Evolutionary conservation across 2,113 vertebrate species (phyloP).

Genomic region (Nyctibius bracteatus): DNA sequence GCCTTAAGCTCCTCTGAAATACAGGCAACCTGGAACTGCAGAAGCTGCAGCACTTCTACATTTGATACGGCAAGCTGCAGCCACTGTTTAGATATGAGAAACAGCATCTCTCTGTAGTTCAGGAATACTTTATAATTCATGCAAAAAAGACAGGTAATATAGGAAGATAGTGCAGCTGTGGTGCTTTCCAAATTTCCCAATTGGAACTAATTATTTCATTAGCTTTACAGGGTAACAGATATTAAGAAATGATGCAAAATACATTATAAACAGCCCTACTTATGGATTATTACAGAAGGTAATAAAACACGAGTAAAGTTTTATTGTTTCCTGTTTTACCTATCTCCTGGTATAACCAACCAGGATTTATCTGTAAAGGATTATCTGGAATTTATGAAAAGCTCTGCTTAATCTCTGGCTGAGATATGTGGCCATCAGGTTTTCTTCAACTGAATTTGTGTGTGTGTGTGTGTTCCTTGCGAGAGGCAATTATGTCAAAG

Average conservation of each 20-base stretch:
- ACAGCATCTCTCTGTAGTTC: background rate
- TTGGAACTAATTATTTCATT: background rate
- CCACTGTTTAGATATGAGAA: background rate
- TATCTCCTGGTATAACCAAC: background rate
- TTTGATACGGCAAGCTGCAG: background rate
- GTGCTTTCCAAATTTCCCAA: background rate
- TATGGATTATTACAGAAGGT: background rate
- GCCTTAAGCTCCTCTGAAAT: background rate
- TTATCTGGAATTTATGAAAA: constrained; percentile 18
- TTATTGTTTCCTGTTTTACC: constrained; percentile 35
- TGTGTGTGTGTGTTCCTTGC: background rate
- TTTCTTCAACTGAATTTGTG: background rate
- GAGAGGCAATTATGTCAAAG: background rate
- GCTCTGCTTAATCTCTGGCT: constrained; percentile 12
- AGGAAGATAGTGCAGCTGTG: background rate
- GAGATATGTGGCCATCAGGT: background rate
- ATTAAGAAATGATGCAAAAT: background rate
- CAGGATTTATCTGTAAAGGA: constrained; percentile 13
- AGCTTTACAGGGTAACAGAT: background rate
- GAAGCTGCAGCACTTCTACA: background rate
- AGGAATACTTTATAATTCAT: background rate
- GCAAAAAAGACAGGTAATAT: background rate
- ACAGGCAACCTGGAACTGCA: background rate
- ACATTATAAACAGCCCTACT: background rate
- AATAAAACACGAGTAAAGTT: constrained; percentile 28